Conservation (phyloP, 2,113 vertebrate genomes). For the Zeus faber region DNA sequence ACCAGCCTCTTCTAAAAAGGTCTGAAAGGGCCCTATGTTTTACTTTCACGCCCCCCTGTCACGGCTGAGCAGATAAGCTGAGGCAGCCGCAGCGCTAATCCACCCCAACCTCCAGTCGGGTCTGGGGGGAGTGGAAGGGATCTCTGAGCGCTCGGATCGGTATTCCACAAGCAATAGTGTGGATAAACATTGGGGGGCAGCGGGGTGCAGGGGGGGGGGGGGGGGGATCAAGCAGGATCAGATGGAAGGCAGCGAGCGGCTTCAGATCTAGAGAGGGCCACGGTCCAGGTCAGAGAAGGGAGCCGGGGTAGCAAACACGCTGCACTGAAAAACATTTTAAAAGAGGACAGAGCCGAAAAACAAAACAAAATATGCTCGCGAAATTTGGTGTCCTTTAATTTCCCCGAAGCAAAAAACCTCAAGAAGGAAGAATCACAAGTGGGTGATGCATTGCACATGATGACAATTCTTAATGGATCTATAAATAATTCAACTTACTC, state of each 20-base stretch:
- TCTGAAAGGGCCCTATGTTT: not conserved
- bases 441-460: no score
- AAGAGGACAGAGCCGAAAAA: not conserved
- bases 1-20: not conserved
- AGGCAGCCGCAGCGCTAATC: not conserved
- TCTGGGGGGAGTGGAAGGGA: not conserved
- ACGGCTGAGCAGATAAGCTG: not conserved
- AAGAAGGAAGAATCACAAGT: no score
- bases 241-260: not conserved
- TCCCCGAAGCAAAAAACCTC: not conserved
- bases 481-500: no score
- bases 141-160: not conserved
- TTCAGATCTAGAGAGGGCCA: not conserved
- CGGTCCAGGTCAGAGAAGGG: not conserved
- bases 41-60: not conserved
- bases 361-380: no score
- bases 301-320: not conserved
- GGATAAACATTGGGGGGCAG: no score
- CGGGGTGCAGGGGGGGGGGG: no score
- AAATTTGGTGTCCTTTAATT: conserved; percentile 15
- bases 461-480: no score
- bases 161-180: not conserved
- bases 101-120: not conserved
- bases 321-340: no score
- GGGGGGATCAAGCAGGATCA: not conserved